Conservation (phyloP, 2,113 vertebrate genomes). For the Notarius quadriscutis region DNA sequence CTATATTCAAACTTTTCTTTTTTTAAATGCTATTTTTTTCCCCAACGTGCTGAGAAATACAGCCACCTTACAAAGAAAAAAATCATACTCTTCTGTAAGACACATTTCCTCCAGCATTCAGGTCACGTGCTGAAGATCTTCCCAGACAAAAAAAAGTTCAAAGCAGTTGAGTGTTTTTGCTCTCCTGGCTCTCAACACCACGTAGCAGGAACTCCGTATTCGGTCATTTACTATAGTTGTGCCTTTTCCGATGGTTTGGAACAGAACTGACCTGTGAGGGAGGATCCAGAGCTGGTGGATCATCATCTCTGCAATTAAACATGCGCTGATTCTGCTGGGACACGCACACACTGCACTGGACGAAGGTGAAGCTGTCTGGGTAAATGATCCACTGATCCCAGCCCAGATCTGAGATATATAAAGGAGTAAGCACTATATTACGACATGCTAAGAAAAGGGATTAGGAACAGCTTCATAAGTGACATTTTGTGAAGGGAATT, state of each 20-base stretch:
- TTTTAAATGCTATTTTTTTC: neutral
- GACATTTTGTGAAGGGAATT: too few species aligned
- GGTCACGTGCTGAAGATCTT: neutral
- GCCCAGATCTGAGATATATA: conserved; percentile 65
- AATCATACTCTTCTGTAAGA: neutral
- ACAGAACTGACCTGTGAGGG: conserved; percentile 58
- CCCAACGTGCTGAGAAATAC: neutral
- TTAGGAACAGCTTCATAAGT: too few species aligned
- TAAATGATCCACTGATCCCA: conserved; percentile 75
- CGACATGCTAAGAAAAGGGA: neutral
- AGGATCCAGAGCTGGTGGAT: neutral
- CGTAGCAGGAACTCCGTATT: too few species aligned
- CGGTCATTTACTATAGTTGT: too few species aligned
- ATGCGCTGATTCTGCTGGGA: conserved; percentile 8
- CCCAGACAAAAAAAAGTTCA: neutral
- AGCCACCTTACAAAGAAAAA: neutral
- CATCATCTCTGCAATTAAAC: conserved; percentile 44
- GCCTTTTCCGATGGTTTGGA: neutral
- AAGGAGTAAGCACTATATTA: neutral
- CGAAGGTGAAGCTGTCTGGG: conserved; percentile 65
- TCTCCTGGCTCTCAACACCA: neutral
- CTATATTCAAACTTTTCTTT: neutral
- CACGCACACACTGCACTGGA: conserved; percentile 64
- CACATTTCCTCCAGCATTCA: neutral
- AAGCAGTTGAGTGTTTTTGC: neutral